A percentile compares a stretch with the other conserved stretches of the same genome.
These are phyloP conservation scores for Cyprinodon variegatus DNA, from an alignment of 2,113 vertebrate genomes.

Conservation along the genomic window DNA sequence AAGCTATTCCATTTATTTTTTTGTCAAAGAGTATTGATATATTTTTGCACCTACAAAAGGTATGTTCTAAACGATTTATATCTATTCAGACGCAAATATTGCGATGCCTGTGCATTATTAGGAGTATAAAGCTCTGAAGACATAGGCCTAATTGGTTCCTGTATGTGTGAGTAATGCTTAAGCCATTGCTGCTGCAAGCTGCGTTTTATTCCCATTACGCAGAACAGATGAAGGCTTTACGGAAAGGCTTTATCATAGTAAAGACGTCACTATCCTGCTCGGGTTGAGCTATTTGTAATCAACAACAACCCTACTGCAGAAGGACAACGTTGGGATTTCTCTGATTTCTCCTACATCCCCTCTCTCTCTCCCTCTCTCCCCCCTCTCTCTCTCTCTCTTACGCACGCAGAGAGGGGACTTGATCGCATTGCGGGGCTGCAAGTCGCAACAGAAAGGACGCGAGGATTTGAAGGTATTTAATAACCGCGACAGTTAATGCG, in stretches of 20 bases:
- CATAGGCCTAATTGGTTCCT: constrained; percentile 63
- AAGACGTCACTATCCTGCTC: constrained; percentile 81
- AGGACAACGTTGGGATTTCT: constrained; percentile 71
- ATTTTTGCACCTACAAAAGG: too few species aligned
- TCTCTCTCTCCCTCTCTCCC: neutral
- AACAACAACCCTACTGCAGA: constrained; percentile 66
- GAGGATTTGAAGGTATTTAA: constrained; percentile 77
- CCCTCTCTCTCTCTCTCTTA: neutral
- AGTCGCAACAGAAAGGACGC: constrained; percentile 57
- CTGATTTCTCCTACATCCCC: constrained; percentile 36
- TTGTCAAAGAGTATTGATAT: neutral
- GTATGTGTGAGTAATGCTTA: constrained; percentile 52
- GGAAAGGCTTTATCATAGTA: constrained; percentile 72
- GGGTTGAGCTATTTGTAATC: constrained; percentile 71
- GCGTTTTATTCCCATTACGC: constrained; percentile 64
- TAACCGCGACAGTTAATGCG: constrained; percentile 70
- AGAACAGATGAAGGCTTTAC: constrained; percentile 58
- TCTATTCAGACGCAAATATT: neutral
- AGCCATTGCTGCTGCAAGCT: constrained; percentile 48
- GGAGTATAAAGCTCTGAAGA: constrained; percentile 32
- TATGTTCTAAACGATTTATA: neutral
- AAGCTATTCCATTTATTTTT: neutral
- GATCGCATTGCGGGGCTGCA: constrained; percentile 45
- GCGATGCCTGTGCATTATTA: constrained; percentile 15
- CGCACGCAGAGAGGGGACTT: constrained; percentile 22